Base-by-base conservation (phyloP, 2,888 invertebrate genomes). In the Sphaerophoria taeniata region DNA sequence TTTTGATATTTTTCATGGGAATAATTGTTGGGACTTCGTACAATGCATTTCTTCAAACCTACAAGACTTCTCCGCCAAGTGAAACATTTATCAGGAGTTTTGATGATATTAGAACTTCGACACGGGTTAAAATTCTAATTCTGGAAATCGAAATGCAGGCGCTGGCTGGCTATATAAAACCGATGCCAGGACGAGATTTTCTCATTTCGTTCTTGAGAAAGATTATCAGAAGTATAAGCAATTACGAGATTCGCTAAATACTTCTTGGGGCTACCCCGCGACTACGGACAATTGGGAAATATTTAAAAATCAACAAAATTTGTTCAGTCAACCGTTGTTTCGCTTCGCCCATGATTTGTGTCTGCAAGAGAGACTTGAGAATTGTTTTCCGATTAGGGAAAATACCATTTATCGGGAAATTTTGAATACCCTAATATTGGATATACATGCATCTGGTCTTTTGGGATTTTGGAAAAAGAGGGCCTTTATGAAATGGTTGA, bases 361-460 rank as follows among this genome's bases (percentile, higher is more conserved):
- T 16, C 87, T 90, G 24, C 88, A 79, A 11, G 84, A 87, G 24
- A 90, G 89, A 60, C 33, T 89, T 5, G 90, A 89, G 0, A 71
- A 90, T 4, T 80, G 88, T 3, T 90, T 90, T 80, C 90, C 90
- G 0, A 49, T 90, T 0, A 88, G 89, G 0, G 89, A 90, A 58
- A 91, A 90, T 56, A 90, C 90, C 0, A 88, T 90, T 7, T 90
- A 88, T 45, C 84, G 71, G 72, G 73, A 88, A 4, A 85, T 88
- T 0, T n/a, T 91, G 12, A 71, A 88, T 11, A 65, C 67, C 2
- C 71, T 90, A 0, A 90, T 90, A 9, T 16, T 90, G 82, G 88
- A 89, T 16, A 47, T 88, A 5, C 73, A 85, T 2, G 89, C 87
- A 2, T 72, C 87, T 3, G 91, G 91, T 0, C 49, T 91, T 0